Base-by-base conservation (phyloP, 2,113 vertebrate genomes). In the Cynocephalus volans region DNA sequence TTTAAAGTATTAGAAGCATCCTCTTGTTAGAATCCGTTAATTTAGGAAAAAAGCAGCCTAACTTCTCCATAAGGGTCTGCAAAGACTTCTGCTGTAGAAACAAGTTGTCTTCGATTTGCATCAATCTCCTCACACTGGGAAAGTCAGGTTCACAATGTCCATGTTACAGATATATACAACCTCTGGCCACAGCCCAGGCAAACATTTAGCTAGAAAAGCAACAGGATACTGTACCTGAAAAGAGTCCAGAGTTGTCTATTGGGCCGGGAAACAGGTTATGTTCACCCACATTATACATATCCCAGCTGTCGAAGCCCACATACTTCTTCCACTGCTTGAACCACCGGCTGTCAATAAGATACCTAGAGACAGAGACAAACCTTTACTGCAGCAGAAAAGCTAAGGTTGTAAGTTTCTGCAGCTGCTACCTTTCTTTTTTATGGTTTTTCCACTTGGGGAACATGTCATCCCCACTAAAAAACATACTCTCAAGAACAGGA, bases 311-410 rank as follows among this genome's bases (percentile, higher is more conserved):
- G 76, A 99, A 99, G 54, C 99, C 99, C 96, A 99, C 99, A 92
- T 99, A 99, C 90, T 99, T 99, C 98, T 99, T 99, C 99, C 99
- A 99, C 87, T 99, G 99, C 96, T 99, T 99, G 98, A 99, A 99
- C 99, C 99, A 99, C 64, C 99, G 98, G 85, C 99, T 99, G 98
- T 99, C 99, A 97, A 99, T 99, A 79, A 99, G 98, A 97, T 98
- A 99, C 99, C 99, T 99, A 93, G 28, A 98, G 94, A 98, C 93
- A 95, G 3, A 97, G 48, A 97, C 19, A 95, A 52, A 60, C 88
- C 65, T 52, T 86, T 69, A 94, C 33, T 45, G 14, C 26, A 76
- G n/a, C 75, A 48, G 14, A 75, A 88, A 79, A 84, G 8, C 21
- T 72, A 45, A 89, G 41, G 14, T 36, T 52, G 8, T 60, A 41